Conservation (phyloP, 2,888 invertebrate genomes). For the Sussaba pulchella region DNA sequence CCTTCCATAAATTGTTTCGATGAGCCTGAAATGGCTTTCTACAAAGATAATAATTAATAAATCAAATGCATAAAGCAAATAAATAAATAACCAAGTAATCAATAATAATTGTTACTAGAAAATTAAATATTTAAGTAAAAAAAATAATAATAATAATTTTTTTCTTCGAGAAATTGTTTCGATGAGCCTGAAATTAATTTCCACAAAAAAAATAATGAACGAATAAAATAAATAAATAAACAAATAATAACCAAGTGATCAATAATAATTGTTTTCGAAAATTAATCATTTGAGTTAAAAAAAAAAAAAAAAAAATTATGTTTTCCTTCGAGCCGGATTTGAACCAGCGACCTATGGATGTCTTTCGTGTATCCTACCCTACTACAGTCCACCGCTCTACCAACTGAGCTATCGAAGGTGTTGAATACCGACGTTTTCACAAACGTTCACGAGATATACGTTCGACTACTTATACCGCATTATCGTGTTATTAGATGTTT, state of each 20-base stretch:
- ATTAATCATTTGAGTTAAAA: background rate
- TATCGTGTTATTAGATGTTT: constrained; percentile 1
- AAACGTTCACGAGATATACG: constrained; percentile 19
- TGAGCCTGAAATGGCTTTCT: background rate
- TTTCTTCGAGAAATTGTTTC: no score
- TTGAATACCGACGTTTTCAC: background rate
- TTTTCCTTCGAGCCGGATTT: constrained; percentile 83
- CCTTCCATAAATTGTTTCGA: background rate
- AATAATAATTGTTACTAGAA: no score
- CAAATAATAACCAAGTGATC: no score
- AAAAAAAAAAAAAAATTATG: constrained; percentile 69
- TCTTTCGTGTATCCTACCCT: constrained; percentile 67
- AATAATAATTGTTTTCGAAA: no score
- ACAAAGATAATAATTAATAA: no score
- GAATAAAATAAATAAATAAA: no score
- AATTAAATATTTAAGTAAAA: no score
- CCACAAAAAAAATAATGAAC: no score
- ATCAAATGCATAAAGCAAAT: no score
- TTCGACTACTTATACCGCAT: background rate
- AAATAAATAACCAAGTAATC: no score
- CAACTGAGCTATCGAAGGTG: constrained; percentile 84
- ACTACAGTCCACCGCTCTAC: constrained; percentile 85
- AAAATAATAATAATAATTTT: no score
- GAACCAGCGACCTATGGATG: constrained; percentile 82
- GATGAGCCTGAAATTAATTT: no score